These are phyloP conservation scores for Brachionus manjavacas DNA, from an alignment of 1,140 invertebrate genomes.

Conservation along the genomic window DNA sequence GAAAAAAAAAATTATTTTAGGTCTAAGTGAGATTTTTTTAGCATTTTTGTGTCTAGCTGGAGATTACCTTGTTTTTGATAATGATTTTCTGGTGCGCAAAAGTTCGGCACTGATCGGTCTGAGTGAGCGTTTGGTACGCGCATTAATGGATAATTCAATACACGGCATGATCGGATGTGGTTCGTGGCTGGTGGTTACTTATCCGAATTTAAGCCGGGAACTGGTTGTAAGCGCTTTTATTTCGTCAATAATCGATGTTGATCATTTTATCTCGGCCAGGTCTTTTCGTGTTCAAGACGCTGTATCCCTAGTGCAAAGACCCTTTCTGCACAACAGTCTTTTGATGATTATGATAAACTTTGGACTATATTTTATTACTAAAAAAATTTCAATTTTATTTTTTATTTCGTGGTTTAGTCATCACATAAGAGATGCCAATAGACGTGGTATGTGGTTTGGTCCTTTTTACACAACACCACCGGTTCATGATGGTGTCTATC, in stretches of 20 bases:
- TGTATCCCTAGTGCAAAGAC: constrained; percentile 46
- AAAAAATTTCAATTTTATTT: constrained; percentile 43
- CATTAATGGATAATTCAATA: constrained; percentile 45
- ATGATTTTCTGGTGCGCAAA: background rate
- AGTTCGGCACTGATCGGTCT: background rate
- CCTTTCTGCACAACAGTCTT: constrained; percentile 50
- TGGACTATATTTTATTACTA: constrained; percentile 35
- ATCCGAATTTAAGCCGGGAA: constrained; percentile 41
- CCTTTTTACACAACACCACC: constrained; percentile 47
- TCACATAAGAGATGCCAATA: constrained; percentile 49
- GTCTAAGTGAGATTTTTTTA: background rate
- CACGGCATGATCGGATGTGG: constrained; percentile 47
- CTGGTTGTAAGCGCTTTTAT: constrained; percentile 46
- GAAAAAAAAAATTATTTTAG: constrained; percentile 16
- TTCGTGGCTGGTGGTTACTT: constrained; percentile 47
- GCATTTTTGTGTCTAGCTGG: constrained; percentile 5
- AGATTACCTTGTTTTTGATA: constrained; percentile 24
- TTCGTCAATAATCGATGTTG: constrained; percentile 49
- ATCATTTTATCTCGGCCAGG: constrained; percentile 51
- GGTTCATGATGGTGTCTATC: constrained; percentile 42
- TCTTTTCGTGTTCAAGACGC: constrained; percentile 48
- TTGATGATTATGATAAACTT: constrained; percentile 44
- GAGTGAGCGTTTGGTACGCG: constrained; percentile 5
- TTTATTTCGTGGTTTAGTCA: constrained; percentile 49
- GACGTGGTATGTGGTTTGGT: constrained; percentile 51